A percentile compares a stretch with the other conserved stretches of the same genome.
phyloP scores from a whole-genome alignment of 1,140 invertebrate genomes.

The Eumaeus atala region DNA sequence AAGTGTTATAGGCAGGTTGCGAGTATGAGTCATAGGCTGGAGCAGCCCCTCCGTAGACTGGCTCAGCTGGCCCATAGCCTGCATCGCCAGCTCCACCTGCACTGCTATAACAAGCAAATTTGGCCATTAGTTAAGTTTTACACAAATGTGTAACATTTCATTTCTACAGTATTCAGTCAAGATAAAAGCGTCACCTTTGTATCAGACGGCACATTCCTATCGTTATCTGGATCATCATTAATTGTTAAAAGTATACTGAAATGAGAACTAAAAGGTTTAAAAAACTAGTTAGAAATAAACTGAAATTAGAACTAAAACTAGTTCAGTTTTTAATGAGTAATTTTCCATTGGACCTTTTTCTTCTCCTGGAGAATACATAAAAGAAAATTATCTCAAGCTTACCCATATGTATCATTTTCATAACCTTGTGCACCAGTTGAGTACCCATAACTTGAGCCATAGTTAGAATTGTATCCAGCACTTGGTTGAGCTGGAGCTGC shows the following conservation, averaged over 20 bases:
- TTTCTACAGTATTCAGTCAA: not conserved
- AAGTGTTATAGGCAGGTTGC: slow-evolving; percentile 54
- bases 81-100: slow-evolving; percentile 51
- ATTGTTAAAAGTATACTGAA: slow-evolving; percentile 9
- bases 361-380: not conserved
- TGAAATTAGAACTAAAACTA: too few species aligned
- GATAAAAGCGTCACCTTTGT: slow-evolving; percentile 58
- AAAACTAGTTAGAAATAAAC: too few species aligned
- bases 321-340: too few species aligned
- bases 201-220: slow-evolving; percentile 74
- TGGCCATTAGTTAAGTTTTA: not conserved
- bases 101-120: slow-evolving; percentile 19
- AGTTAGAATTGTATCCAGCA: slow-evolving; percentile 47
- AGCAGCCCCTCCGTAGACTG: slow-evolving; percentile 44
- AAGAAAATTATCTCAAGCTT: slow-evolving; percentile 12
- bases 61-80: slow-evolving; percentile 49
- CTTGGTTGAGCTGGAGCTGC: slow-evolving; percentile 39
- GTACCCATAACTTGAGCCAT: slow-evolving; percentile 57
- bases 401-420: slow-evolving; percentile 60
- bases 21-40: slow-evolving; percentile 55
- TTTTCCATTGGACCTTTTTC: too few species aligned
- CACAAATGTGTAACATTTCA: not conserved
- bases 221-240: slow-evolving; percentile 62
- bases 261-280: not conserved
- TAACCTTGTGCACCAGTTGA: slow-evolving; percentile 54